These are phyloP conservation scores for Amazona vittata DNA, from an alignment of 2,113 vertebrate genomes.

Conservation along the genomic window DNA sequence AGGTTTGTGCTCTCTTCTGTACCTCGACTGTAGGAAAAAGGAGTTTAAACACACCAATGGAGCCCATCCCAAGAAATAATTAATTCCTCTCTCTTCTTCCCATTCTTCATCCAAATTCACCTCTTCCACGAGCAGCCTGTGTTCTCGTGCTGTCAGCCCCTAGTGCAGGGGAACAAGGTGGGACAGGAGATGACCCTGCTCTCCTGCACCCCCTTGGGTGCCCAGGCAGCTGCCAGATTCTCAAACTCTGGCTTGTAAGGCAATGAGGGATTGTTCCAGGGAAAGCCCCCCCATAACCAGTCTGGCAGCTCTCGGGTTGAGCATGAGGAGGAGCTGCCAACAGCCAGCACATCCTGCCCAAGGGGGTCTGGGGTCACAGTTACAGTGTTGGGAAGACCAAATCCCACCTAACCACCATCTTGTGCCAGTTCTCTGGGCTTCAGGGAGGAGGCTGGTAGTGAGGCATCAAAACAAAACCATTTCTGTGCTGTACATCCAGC, in stretches of 20 bases:
- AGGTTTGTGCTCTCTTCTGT: neutral
- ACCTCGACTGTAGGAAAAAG: neutral
- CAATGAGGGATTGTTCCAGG: rapidly evolving
- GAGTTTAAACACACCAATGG: neutral
- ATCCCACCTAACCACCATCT: neutral
- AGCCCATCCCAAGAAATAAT: neutral
- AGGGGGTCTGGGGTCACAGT: rapidly evolving
- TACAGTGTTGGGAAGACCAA: rapidly evolving
- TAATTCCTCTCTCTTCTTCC: neutral
- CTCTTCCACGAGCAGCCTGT: neutral
- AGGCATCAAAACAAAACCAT: neutral
- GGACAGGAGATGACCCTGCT: neutral
- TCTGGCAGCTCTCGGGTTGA: rapidly evolving
- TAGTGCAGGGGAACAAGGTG: neutral
- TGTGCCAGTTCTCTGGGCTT: neutral
- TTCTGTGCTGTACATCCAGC: neutral
- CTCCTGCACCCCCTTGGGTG: neutral
- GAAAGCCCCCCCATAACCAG: neutral
- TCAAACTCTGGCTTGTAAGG: neutral
- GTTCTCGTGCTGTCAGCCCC: rapidly evolving
- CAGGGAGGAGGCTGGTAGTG: rapidly evolving
- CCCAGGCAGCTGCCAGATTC: neutral
- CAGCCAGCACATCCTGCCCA: rapidly evolving
- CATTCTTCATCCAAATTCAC: neutral
- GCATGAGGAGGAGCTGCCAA: neutral